phyloP scores from a whole-genome alignment of 1,140 invertebrate species.

The Zaprionus africanus region DNA sequence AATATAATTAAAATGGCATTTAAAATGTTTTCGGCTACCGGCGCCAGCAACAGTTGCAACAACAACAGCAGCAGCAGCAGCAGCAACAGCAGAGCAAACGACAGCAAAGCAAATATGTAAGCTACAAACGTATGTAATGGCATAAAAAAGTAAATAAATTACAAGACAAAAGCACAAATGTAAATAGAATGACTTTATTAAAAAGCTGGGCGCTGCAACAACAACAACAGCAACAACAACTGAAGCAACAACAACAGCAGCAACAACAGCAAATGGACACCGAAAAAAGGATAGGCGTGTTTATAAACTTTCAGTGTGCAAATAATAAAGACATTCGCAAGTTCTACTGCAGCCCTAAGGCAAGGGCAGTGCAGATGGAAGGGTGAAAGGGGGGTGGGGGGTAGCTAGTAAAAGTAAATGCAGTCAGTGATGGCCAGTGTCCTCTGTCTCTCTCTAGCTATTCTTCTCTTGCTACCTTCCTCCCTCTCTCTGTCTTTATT shows the following conservation, averaged over 20 bases:
- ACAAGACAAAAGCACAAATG: conserved; percentile 77
- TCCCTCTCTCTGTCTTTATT: too few relatives aligned
- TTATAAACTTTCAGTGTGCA: conserved; percentile 61
- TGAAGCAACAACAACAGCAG: neutral
- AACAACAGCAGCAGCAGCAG: conserved; percentile 9
- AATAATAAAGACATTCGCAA: conserved; percentile 65
- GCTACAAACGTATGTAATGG: conserved; percentile 43
- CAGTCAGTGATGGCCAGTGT: neutral
- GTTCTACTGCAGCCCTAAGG: conserved; percentile 7
- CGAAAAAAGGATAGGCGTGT: conserved; percentile 58
- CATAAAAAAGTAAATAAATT: conserved; percentile 73
- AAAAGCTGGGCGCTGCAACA: conserved; percentile 45
- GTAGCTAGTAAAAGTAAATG: neutral
- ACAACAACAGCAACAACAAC: conserved; percentile 1
- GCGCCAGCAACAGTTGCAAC: conserved; percentile 15
- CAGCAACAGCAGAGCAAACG: conserved; percentile 32
- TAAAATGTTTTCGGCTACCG: conserved; percentile 63
- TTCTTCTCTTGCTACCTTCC: neutral
- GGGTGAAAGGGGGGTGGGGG: neutral
- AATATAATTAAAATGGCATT: conserved; percentile 83
- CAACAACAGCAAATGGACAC: conserved; percentile 4
- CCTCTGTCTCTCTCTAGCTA: neutral
- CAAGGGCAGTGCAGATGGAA: neutral
- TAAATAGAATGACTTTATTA: conserved; percentile 81
- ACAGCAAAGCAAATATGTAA: conserved; percentile 46